A percentile compares a stretch with the other conserved stretches of the same genome.
These are phyloP conservation scores for Sebastes matsubarae DNA, from an alignment of 2,797 vertebrate genomes.

Conservation along the genomic window DNA sequence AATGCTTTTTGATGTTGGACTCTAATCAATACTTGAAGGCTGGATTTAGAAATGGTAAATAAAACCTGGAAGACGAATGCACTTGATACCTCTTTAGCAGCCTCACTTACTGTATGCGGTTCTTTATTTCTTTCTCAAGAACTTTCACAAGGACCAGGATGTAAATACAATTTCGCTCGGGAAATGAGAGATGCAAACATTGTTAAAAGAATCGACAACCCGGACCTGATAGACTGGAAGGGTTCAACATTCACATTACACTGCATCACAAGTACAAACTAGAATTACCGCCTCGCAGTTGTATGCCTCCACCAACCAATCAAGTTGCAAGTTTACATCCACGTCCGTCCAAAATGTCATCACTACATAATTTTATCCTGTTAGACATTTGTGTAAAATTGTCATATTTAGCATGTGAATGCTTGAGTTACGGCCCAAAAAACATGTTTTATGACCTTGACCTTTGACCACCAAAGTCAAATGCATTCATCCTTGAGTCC, in stretches of 20 bases:
- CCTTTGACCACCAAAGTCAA: not conserved
- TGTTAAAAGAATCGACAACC: not conserved
- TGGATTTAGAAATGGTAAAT: constrained; percentile 76
- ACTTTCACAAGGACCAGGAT: not conserved
- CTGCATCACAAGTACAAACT: not conserved
- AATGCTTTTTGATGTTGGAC: constrained; percentile 76
- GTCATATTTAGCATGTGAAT: not conserved
- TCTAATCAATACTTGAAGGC: constrained; percentile 80
- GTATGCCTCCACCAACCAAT: not conserved
- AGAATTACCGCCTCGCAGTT: not conserved
- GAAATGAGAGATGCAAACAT: not conserved
- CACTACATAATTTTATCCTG: not conserved
- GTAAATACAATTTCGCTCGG: not conserved
- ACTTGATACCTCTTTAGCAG: constrained; percentile 37
- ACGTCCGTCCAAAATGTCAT: not conserved
- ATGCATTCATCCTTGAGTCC: not conserved
- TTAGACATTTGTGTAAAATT: not conserved
- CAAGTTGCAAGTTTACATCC: not conserved
- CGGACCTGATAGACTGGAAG: not conserved
- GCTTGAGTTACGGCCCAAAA: not conserved
- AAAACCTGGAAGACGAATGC: constrained; percentile 60
- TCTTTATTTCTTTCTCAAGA: not conserved
- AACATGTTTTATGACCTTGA: not conserved
- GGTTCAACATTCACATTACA: not conserved
- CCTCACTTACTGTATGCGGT: not conserved